These are phyloP conservation scores for Huso huso DNA, from an alignment of 2,797 vertebrate species.

Conservation along the genomic window DNA sequence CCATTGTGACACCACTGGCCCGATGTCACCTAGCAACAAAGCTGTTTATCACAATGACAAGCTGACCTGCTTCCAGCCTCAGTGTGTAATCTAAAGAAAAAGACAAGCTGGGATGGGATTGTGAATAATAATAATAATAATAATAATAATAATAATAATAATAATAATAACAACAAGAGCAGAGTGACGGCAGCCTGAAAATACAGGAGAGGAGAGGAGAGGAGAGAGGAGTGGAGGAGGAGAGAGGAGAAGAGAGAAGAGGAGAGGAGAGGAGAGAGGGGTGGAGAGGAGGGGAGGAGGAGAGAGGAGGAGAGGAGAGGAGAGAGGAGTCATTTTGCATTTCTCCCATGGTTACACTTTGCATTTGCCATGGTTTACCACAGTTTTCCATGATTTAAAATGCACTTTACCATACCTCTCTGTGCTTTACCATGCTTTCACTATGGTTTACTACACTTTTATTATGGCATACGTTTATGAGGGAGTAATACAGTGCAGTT, in stretches of 20 bases:
- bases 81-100: not conserved
- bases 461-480: constrained; percentile 41
- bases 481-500: not conserved
- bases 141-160: too few relatives aligned
- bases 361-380: not conserved
- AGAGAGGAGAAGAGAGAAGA: not conserved
- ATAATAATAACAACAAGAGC: not conserved
- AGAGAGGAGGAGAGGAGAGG: not conserved
- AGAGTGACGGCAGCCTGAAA: not conserved
- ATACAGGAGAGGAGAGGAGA: not conserved
- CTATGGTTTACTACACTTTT: constrained; percentile 12
- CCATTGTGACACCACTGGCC: not conserved
- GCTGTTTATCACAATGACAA: constrained; percentile 5
- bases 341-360: not conserved
- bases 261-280: constrained; percentile 1
- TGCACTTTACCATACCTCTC: too few relatives aligned
- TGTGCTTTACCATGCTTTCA: too few relatives aligned
- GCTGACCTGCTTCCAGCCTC: not conserved
- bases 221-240: constrained; percentile 3
- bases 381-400: too few relatives aligned
- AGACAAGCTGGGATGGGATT: not conserved
- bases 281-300: constrained; percentile 5
- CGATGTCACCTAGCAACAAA: constrained; percentile 7
- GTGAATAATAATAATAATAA: not conserved
- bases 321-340: constrained; percentile 11